Evolutionary conservation across 2,113 vertebrate genomes (phyloP).

Genomic region (Rallus limicola): DNA sequence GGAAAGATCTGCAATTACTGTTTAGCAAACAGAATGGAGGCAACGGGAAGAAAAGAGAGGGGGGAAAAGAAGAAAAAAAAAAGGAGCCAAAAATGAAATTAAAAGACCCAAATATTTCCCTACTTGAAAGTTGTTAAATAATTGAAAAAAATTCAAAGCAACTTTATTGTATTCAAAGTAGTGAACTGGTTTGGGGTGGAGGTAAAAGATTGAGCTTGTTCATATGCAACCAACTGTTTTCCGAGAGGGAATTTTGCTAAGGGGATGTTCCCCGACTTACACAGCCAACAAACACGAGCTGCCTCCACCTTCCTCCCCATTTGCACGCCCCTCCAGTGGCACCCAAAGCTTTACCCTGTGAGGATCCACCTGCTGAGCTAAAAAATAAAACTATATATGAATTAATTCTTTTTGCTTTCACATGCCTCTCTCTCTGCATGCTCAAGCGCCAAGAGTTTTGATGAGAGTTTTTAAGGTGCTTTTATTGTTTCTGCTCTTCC

Average conservation of each 20-base stretch:
- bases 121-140: slow-evolving; percentile 73
- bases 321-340: neutral
- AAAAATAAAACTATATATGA: too few relatives aligned
- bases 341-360: neutral
- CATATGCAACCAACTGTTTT: neutral
- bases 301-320: neutral
- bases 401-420: too few relatives aligned
- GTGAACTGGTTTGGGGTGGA: neutral
- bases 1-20: slow-evolving; percentile 84
- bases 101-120: slow-evolving; percentile 64
- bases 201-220: neutral
- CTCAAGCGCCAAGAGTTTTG: neutral
- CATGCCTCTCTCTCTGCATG: neutral
- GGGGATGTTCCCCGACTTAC: neutral
- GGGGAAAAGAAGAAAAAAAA: neutral
- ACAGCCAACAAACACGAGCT: neutral
- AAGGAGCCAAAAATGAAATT: slow-evolving; percentile 61
- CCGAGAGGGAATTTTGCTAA: neutral
- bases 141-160: slow-evolving; percentile 66
- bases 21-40: slow-evolving; percentile 84
- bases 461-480: neutral
- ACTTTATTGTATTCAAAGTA: slow-evolving; percentile 66
- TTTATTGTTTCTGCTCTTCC: neutral
- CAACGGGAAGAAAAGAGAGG: neutral
- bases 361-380: neutral